These are phyloP conservation scores for Daubentonia madagascariensis DNA, from an alignment of 2,113 vertebrate species.

Conservation along the genomic window DNA sequence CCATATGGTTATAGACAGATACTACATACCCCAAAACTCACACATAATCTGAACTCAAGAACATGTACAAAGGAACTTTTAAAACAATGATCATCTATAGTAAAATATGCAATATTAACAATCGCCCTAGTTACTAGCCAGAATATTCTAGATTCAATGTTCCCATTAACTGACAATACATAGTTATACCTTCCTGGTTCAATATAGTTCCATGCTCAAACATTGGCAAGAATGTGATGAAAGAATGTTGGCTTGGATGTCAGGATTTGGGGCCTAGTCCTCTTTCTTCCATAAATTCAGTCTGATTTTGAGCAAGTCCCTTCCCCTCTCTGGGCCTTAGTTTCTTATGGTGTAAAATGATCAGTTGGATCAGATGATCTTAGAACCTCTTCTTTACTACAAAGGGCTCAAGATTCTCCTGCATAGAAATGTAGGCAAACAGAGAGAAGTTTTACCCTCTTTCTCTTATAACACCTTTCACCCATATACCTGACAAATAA, in stretches of 20 bases:
- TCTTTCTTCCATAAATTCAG: background rate
- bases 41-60: background rate
- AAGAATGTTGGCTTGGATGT: background rate
- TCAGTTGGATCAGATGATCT: background rate
- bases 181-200: background rate
- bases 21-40: background rate
- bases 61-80: background rate
- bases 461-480: background rate
- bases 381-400: background rate
- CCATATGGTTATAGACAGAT: background rate
- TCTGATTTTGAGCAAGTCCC: background rate
- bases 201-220: background rate
- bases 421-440: background rate
- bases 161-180: accelerated
- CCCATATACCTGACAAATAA: background rate
- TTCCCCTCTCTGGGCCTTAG: background rate
- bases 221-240: accelerated
- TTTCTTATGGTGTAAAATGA: background rate
- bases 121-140: background rate
- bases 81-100: background rate
- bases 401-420: background rate
- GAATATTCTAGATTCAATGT: background rate
- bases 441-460: background rate
- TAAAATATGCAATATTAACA: background rate
- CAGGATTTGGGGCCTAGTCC: background rate